These are phyloP conservation scores for Drosophila suzukii DNA, from an alignment of 1,140 invertebrate species.

Conservation along the genomic window DNA sequence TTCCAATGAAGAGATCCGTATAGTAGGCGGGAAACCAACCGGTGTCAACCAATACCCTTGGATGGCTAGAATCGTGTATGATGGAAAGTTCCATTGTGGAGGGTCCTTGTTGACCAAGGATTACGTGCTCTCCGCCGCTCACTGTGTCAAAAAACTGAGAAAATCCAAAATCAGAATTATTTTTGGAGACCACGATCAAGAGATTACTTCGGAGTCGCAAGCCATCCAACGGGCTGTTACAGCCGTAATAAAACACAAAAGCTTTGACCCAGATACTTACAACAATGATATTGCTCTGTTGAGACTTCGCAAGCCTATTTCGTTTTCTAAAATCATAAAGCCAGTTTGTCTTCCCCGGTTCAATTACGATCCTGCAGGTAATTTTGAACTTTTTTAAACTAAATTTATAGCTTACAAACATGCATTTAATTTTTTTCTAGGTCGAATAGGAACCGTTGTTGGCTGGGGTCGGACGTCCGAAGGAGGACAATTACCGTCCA, in stretches of 20 bases:
- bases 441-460: slow-evolving; percentile 88
- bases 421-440: slow-evolving; percentile 16
- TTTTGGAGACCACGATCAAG: slow-evolving; percentile 93
- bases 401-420: background rate
- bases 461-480: slow-evolving; percentile 94
- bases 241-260: slow-evolving; percentile 90
- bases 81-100: slow-evolving; percentile 95
- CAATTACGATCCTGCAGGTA: slow-evolving; percentile 90
- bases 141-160: slow-evolving; percentile 90
- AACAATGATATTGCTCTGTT: slow-evolving; percentile 95
- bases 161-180: slow-evolving; percentile 91
- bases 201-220: slow-evolving; percentile 89
- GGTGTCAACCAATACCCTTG: slow-evolving; percentile 93
- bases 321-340: slow-evolving; percentile 91
- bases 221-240: slow-evolving; percentile 92
- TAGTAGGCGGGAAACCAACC: slow-evolving; percentile 89
- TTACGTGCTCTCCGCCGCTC: slow-evolving; percentile 89
- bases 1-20: slow-evolving; percentile 89
- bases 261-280: slow-evolving; percentile 93
- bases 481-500: slow-evolving; percentile 91
- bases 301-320: slow-evolving; percentile 90
- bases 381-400: background rate
- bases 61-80: slow-evolving; percentile 91
- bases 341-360: slow-evolving; percentile 90
- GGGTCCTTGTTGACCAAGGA: slow-evolving; percentile 92